Base-by-base conservation (phyloP, 2,797 vertebrate species). In the Muscicapa striata region DNA sequence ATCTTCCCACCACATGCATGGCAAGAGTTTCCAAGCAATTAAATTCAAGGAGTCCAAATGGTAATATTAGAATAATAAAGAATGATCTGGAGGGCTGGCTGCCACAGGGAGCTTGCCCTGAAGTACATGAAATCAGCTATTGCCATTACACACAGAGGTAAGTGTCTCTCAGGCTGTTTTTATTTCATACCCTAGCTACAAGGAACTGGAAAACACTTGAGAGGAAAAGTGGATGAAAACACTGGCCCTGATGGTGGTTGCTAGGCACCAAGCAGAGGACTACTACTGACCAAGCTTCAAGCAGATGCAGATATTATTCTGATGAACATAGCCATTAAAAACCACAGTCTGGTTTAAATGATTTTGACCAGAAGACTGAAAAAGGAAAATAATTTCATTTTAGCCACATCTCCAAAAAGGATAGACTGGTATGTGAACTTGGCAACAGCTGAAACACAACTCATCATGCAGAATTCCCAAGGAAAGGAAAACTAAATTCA, bases 211-310 rank as follows among this genome's bases (percentile, higher is more conserved):
- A 97, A 96, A 93, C 89, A 91, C 77, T 91, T 92, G 62, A 95
- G 16, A 93, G 41, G 57, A 34, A 94, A 68, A 78, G 57, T 83
- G 57, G 91, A 90, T 94, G 89, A 83, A 93, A 95, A 94, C 36
- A 55, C 84, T 64, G 64, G 83, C 69, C 86, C 90, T 89, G 95
- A 58, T 95, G 81, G 59, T 66, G 82, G 97, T 98, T 98, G 97
- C 97, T 97, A 97, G 95, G 97, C 97, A 96, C 91, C 91, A 78
- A 91, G 89, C 93, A 64, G 34, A 94, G 86, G 93, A 91, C 96
- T 92, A 70, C 58, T 61, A 87, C 48, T 90, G 91, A 89, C 79
- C 41, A 91, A 63, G 69, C 59, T 85, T 91, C 75, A 84, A 79
- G 86, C 91, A 94, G 89, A 96, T 95, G 94, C 68, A 96, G 91